Evolutionary conservation across 1,140 invertebrate species (phyloP), one percentile per base, ranked within the genome.

Genomic region (Panulirus ornatus): DNA sequence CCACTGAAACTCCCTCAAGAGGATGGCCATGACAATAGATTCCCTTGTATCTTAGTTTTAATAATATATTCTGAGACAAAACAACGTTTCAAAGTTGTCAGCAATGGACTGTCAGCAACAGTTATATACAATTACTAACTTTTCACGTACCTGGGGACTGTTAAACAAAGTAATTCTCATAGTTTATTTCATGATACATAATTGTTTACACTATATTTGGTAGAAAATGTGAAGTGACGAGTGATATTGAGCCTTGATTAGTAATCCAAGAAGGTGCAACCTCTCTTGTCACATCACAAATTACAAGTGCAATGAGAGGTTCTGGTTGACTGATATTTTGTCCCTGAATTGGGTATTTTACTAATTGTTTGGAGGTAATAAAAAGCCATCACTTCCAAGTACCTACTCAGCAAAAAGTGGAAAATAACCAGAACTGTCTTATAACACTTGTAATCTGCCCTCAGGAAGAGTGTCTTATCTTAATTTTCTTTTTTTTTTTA

Each of bases 161-260:
- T 11, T 30, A 71, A 36, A 42, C 9, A 38, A 83, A 70, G 14
- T 89, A 89, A 27, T 89, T 89, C 87, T 89, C 87, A 83, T 89
- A 66, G 76, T 89, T 89, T 89, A 83, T 83, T 89, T 89, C 87
- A 89, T 89, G 79, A 89, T 89, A 89, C 87, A 89, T 89, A 84
- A 89, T 89, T 89, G 87, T 89, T 89, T 89, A 89, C 87, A 89
- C 87, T 89, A 89, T 89, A 89, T 89, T 89, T 89, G 87, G 87
- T 89, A 89, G 87, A 89, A 89, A 89, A 89, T 89, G 87, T 89
- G 87, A 54, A 89, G 87, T 83, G 87, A 89, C 81, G 87, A 89
- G 87, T 44, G 79, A 89, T 44, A 84, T 84, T 84, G 87, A 83
- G 66, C 87, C 81, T 89, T 75, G 54, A 47, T 71, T 85, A 47